Evolutionary conservation across 2,888 invertebrate species (phyloP).

Genomic region (Andrena hattorfiana): DNA sequence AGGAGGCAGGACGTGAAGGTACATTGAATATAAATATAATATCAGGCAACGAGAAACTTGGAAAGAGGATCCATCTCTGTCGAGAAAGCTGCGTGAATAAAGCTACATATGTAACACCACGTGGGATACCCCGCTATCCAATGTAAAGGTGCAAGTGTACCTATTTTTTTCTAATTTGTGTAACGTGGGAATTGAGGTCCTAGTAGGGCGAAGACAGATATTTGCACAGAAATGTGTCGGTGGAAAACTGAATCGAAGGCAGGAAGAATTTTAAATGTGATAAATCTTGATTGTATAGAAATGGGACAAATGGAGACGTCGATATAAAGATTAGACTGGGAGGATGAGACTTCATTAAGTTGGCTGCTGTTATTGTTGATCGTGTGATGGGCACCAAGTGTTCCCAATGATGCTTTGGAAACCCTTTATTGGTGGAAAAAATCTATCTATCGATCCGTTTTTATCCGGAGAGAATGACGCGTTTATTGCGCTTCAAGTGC

Average conservation of each 20-base stretch:
- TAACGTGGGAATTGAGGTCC: neutral
- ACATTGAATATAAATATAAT: neutral
- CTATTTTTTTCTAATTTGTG: neutral
- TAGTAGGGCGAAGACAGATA: neutral
- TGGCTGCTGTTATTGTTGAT: neutral
- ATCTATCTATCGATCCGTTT: slow-evolving; percentile 30
- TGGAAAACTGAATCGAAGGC: neutral
- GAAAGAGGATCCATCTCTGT: neutral
- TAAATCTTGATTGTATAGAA: neutral
- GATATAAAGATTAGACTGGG: neutral
- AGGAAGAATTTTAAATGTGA: neutral
- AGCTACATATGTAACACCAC: neutral
- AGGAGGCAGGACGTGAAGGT: neutral
- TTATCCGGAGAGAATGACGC: slow-evolving; percentile 15
- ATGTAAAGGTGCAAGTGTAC: neutral
- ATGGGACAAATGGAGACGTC: no score
- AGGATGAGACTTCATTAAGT: neutral
- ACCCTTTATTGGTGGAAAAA: slow-evolving; percentile 31
- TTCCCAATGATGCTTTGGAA: neutral
- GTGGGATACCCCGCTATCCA: neutral
- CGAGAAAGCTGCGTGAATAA: neutral
- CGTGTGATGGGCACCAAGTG: neutral
- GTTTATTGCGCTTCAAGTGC: slow-evolving; percentile 43
- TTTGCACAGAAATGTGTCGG: neutral
- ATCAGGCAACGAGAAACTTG: no score